Evolutionary conservation across 2,797 vertebrate genomes (phyloP).

Genomic region (Aulostomus chinensis): DNA sequence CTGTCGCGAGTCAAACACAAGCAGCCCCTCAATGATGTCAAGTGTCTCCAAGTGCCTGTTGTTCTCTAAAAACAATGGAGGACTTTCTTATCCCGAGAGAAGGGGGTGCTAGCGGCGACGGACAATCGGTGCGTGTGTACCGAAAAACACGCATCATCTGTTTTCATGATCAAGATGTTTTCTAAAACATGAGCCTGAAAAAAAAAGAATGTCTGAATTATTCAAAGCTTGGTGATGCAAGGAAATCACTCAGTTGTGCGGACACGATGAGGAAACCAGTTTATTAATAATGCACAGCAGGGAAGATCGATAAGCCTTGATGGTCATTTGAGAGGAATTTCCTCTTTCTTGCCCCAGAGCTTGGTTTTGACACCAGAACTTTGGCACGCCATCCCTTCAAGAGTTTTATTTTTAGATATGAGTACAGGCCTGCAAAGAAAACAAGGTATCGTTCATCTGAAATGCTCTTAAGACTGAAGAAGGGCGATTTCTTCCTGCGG

Average conservation of each 20-base stretch:
- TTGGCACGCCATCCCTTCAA: neutral
- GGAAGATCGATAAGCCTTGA: conserved; percentile 56
- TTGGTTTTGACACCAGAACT: conserved; percentile 5
- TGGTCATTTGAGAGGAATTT: conserved; percentile 47
- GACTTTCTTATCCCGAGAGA: conserved; percentile 28
- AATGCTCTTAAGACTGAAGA: neutral
- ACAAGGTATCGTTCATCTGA: neutral
- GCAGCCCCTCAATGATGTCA: conserved; percentile 49
- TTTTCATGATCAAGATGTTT: conserved; percentile 11
- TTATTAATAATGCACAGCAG: conserved; percentile 63
- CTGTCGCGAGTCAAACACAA: conserved; percentile 49
- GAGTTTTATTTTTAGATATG: neutral
- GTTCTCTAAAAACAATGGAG: conserved; percentile 57
- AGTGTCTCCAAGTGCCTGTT: conserved; percentile 55
- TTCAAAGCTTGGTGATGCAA: conserved; percentile 33
- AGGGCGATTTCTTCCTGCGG: neutral
- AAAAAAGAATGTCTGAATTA: conserved; percentile 54
- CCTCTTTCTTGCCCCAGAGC: conserved; percentile 23
- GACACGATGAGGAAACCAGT: conserved; percentile 42
- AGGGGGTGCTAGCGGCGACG: conserved; percentile 10
- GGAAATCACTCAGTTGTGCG: conserved; percentile 48
- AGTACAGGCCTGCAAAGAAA: neutral
- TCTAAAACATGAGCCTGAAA: conserved; percentile 17
- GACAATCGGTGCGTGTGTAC: conserved; percentile 47
- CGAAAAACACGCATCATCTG: conserved; percentile 8